Base-by-base conservation (phyloP, 2,797 vertebrate genomes). In the Geotrypetes seraphini region DNA sequence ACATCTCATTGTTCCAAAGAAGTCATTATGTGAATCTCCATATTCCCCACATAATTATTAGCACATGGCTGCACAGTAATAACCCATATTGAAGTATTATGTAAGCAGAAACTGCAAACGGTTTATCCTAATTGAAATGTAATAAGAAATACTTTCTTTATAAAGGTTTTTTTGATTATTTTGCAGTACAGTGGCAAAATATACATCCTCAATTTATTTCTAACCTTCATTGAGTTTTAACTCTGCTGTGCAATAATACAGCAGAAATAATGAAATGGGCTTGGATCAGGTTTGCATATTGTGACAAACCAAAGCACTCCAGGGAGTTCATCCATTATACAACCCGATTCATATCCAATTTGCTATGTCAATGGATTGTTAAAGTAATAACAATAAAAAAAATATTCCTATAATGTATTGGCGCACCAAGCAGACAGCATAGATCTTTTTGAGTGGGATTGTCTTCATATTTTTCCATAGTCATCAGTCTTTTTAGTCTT, bases 71-170 rank as follows among this genome's bases (percentile, higher is more conserved):
- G 21, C 42, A 32, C 10, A 53, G 18, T 54, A 43, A 34, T 50
- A 40, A 61, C 44, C 37, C 40, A 42, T 36, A 43, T 34, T 31
- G 50, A 59, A 63, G 60, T 47, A 57, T 27, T 8, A 29, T 61
- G 14, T 22, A 37, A 47, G 18, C 7, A 45, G 33, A 24, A 58
- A 42, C 35, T 67, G 57, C 19, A 29, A 41, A 46, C 1, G 2
- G 34, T 56, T 56, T 44, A 39, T 35, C 37, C 47, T 54, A 65
- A 63, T 53, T 54, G 50, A 63, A 56, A 44, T 44, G 39, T 42
- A 65, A 52, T 47, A 65, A 53, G 54, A 7, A 50, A 25, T 43
- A 25, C 51, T 51, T 7, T 48, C 57, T 57, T 18, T 34, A 33
- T 25, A 30, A 8, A 47, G 49, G 43, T 5, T 12, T 34, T 47